These are phyloP conservation scores for Corythucha ciliata DNA, from an alignment of 2,888 invertebrate species.

Conservation along the genomic window DNA sequence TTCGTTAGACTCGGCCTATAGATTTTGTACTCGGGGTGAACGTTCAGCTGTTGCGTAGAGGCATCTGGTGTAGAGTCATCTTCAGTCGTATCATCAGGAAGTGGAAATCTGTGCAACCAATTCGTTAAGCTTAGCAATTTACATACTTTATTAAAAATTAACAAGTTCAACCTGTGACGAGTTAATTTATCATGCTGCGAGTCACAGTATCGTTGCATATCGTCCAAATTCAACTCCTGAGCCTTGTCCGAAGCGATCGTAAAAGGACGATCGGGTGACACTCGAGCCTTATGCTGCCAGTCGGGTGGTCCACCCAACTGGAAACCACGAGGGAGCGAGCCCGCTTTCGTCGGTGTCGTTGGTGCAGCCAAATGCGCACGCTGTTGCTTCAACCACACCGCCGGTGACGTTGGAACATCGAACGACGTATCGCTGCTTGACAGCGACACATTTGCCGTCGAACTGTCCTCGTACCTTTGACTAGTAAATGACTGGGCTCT, in stretches of 20 bases:
- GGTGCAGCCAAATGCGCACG: constrained; percentile 54
- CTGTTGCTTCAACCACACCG: constrained; percentile 62
- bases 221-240: constrained; percentile 54
- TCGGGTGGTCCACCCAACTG: constrained; percentile 47
- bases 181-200: constrained; percentile 31
- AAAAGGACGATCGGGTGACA: constrained; percentile 54
- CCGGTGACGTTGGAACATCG: constrained; percentile 53
- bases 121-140: no score
- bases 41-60: constrained; percentile 41
- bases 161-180: constrained; percentile 29
- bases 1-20: constrained; percentile 36
- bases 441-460: constrained; percentile 28
- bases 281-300: constrained; percentile 44
- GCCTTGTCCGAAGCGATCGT: constrained; percentile 62
- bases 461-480: constrained; percentile 34
- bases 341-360: constrained; percentile 55
- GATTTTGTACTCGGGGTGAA: constrained; percentile 63
- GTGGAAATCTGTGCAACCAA: constrained; percentile 32
- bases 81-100: constrained; percentile 38
- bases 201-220: constrained; percentile 50
- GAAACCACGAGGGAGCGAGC: constrained; percentile 68
- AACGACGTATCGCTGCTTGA: constrained; percentile 32
- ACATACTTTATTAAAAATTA: no score
- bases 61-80: constrained; percentile 41
- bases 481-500: constrained; percentile 39